Conservation (phyloP, 1,140 invertebrate species). For the Tetramorium parvispinum region DNA sequence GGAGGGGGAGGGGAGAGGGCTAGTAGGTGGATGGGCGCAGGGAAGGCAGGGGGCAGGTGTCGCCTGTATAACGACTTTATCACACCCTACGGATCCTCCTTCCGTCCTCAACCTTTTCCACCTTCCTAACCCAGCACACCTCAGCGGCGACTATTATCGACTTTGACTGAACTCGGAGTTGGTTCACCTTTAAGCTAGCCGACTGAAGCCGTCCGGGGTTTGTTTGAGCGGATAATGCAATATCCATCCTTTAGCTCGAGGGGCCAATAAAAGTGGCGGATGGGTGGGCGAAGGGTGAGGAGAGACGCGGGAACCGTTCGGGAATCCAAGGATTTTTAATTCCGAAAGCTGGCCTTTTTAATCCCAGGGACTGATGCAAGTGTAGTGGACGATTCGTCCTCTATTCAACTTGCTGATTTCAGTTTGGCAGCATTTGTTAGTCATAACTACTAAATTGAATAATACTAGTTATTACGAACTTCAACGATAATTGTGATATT, state of each 20-base stretch:
- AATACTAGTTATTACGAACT: constrained; percentile 37
- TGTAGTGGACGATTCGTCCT: neutral
- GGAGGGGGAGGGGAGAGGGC: constrained; percentile 46
- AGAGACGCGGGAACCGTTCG: constrained; percentile 54
- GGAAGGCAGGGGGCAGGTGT: constrained; percentile 77
- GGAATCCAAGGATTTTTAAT: constrained; percentile 70
- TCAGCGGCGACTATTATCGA: constrained; percentile 81
- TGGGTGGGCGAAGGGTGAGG: neutral
- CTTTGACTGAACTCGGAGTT: constrained; percentile 78
- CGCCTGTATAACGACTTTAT: constrained; percentile 84
- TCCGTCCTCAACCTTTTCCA: constrained; percentile 73
- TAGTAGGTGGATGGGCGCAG: constrained; percentile 62
- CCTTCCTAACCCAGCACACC: constrained; percentile 74
- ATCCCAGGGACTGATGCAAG: neutral
- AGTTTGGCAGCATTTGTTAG: constrained; percentile 11
- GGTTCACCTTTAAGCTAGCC: constrained; percentile 81
- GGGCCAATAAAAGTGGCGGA: constrained; percentile 75
- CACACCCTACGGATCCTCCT: constrained; percentile 74
- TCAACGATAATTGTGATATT: constrained; percentile 34
- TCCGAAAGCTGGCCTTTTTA: constrained; percentile 14
- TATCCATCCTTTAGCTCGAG: constrained; percentile 77
- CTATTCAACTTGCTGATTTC: constrained; percentile 12
- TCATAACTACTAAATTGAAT: constrained; percentile 46
- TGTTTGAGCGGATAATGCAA: constrained; percentile 81
- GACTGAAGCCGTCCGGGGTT: constrained; percentile 76